Conservation (phyloP, 2,797 vertebrate genomes). For the Carcharodon carcharias region DNA sequence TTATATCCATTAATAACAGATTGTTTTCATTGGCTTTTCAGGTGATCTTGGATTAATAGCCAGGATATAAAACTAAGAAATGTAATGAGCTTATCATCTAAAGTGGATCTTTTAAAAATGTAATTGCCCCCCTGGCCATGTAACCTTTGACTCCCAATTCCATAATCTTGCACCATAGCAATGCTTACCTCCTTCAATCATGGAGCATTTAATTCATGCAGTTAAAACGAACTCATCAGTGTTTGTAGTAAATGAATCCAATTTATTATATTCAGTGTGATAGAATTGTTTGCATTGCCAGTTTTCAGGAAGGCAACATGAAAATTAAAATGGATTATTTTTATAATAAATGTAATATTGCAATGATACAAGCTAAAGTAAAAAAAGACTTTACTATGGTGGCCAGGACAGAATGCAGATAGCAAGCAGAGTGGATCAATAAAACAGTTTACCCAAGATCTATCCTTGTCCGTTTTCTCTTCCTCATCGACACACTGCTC, state of each 20-base stretch:
- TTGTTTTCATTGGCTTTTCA: background rate
- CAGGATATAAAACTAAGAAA: background rate
- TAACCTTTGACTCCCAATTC: background rate
- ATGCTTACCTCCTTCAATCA: background rate
- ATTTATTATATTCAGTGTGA: background rate
- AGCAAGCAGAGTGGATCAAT: background rate
- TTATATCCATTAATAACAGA: background rate
- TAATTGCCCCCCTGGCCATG: background rate
- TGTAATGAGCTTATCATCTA: background rate
- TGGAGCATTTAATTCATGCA: background rate
- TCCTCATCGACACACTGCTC: background rate
- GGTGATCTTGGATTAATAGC: background rate
- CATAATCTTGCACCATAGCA: background rate
- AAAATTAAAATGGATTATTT: background rate
- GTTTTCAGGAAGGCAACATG: background rate
- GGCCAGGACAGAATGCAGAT: background rate
- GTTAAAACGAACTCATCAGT: background rate
- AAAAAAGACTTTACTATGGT: background rate
- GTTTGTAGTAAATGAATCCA: background rate
- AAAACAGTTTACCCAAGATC: background rate
- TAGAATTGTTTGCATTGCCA: background rate
- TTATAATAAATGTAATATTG: background rate
- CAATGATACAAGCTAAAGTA: background rate
- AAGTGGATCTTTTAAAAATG: background rate
- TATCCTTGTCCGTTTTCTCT: background rate